Conservation (phyloP, 1,140 invertebrate genomes). For the Drosophila miranda region DNA sequence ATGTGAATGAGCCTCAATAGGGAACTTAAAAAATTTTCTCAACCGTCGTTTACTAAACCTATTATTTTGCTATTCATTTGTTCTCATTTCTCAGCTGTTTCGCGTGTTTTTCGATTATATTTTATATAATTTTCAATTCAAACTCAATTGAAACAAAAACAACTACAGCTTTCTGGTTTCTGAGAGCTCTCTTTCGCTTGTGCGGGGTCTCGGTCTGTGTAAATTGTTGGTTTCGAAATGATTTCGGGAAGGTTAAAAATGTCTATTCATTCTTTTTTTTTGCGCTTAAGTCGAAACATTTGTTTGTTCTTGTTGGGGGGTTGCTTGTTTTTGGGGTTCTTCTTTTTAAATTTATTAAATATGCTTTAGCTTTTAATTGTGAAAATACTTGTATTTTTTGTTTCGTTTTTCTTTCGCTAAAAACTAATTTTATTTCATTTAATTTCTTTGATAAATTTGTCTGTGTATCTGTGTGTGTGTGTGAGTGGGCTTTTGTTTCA, state of each 20-base stretch:
- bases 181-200: not conserved
- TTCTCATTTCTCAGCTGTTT: constrained; percentile 15
- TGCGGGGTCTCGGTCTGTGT: constrained; percentile 4
- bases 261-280: constrained; percentile 23
- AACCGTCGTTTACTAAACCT: constrained; percentile 77
- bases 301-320: constrained; percentile 9
- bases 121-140: constrained; percentile 27
- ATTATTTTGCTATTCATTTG: constrained; percentile 69
- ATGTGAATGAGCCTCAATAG: constrained; percentile 80
- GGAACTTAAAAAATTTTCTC: constrained; percentile 80
- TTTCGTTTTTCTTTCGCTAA: constrained; percentile 38
- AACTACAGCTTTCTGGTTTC: constrained; percentile 11
- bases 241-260: constrained; percentile 70
- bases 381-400: constrained; percentile 62
- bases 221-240: constrained; percentile 17
- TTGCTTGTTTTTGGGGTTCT: constrained; percentile 12
- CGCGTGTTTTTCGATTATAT: constrained; percentile 16
- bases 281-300: constrained; percentile 36
- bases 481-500: constrained; percentile 35
- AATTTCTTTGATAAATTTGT: constrained; percentile 46
- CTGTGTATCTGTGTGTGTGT: constrained; percentile 30
- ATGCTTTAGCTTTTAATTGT: constrained; percentile 53
- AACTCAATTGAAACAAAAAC: constrained; percentile 34
- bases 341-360: constrained; percentile 41
- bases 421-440: constrained; percentile 69